Base-by-base conservation (phyloP, 2,113 vertebrate species). In the Saccopteryx bilineata region DNA sequence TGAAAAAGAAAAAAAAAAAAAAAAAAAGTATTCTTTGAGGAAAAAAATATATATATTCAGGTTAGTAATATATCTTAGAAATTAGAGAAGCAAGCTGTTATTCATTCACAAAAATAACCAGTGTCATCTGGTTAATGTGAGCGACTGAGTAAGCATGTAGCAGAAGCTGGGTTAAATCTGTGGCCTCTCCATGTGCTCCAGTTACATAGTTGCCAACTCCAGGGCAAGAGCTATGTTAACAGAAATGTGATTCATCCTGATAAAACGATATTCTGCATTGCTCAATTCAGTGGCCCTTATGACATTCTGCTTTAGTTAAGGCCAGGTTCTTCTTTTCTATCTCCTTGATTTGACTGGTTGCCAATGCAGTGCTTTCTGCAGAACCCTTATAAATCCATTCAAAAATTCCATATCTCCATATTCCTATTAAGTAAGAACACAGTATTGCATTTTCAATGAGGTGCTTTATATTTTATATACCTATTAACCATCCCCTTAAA, bases 21-120 rank as follows among this genome's bases (percentile, higher is more conserved):
- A 71, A 10, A 68, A 10, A 81, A 60, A 69, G 11, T 71, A 83
- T 71, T 76, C 19, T 65, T 69, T 5, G n/a, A 23, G 39, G 88
- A 95, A 86, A 87, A 91, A 78, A 69, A 52, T 61, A 78, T 74
- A 52, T 61, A 71, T 21, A 28, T 74, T 84, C 50, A 39, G 23
- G 31, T 66, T 85, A 87, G 46, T 78, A 71, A 87, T 79, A 17
- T 9, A 33, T 28, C 60, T 93, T 90, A 72, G 81, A 76, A 95
- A 93, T 81, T 87, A 93, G 33, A 87, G 71, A 94, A 63, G 60
- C 50, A 95, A 89, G 39, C 46, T 90, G 5, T 88, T 72, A 72
- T 58, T 66, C 46, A 91, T 80, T 21, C 60, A 69, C 69, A 60
- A 88, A 78, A 66, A 54, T 14, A 39, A 39, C 39, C 39, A 17